Base-by-base conservation (phyloP, 1,140 invertebrate species). In the Adoxophyes honmai region DNA sequence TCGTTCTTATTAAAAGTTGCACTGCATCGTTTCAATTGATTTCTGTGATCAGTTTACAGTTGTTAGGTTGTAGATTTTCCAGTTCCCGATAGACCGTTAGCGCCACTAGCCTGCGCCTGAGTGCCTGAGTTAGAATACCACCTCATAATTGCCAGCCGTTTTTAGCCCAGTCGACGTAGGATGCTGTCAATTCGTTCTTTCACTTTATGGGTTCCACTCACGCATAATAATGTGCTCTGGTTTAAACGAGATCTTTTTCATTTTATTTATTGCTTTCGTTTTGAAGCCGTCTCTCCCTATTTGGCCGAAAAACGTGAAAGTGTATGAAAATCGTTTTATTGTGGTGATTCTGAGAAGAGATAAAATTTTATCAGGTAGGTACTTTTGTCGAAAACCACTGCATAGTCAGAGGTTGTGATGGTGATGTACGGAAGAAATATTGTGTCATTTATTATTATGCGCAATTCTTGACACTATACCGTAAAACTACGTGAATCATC, bases 91-190 rank as follows among this genome's bases (percentile, higher is more conserved):
- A 37, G 39, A 62, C 78, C 78, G 78, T 79, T 77, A 81, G 68
- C 72, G 68, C 67, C 67, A 70, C 52, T 78, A 81, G 75, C 74
- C 70, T 28, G 21, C 21, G 21, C 21, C 21, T 28, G 75, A 75
- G 77, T 65, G 55, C 11, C 34, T 21, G 21, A 68, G 64, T 70
- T 75, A 68, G 64, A 70, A 72, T 73, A 66, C 64, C 70, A 77
- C 63, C 55, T n/a, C 37, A 48, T 48, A 48, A 48, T 28, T 44
- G 39, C 16, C 10, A 28, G 39, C 39, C n/a, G 8, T 28, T 44
- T 28, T 28, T 11, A 44, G 21, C 11, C 14, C 21, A 28, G 2
- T 28, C 21, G 6, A 28, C 6, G 6, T 28, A 28, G 21, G 21
- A 28, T 28, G 21, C 21, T 28, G 21, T 28, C 21, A 28, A 28